phyloP scores from a whole-genome alignment of 2,797 vertebrate genomes.

The Simalia tracyae region DNA sequence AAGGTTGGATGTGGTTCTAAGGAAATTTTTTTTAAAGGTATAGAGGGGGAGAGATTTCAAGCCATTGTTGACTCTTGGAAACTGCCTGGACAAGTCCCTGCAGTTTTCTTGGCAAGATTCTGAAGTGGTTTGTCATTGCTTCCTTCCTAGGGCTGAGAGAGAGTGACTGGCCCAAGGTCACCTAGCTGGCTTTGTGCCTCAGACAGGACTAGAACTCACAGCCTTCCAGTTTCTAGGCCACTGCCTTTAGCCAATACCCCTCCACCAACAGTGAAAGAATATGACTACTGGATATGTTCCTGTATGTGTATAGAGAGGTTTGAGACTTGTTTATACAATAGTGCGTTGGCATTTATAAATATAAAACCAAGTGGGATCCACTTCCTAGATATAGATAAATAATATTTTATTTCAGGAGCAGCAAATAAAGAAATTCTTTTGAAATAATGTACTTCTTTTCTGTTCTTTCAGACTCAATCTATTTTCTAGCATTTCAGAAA shows the following conservation, averaged over 20 bases:
- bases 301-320: not conserved
- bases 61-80: not conserved
- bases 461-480: not conserved
- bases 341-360: not conserved
- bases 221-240: not conserved
- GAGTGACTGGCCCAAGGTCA: not conserved
- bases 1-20: not conserved
- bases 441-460: conserved; percentile 6
- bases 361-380: not conserved
- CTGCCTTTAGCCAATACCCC: not conserved
- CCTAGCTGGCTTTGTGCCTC: not conserved
- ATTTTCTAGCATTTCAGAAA: conserved; percentile 23
- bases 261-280: not conserved
- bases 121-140: not conserved
- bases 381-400: conserved; percentile 9
- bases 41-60: not conserved
- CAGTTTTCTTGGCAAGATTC: not conserved
- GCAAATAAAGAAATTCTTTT: conserved; percentile 14
- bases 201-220: not conserved
- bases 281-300: not conserved
- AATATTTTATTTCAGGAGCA: conserved; percentile 9
- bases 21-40: not conserved
- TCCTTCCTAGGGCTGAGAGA: not conserved
- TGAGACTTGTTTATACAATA: not conserved
- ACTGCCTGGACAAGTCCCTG: not conserved